Base-by-base conservation (phyloP, 2,888 invertebrate genomes). In the Criorhina ranunculi region DNA sequence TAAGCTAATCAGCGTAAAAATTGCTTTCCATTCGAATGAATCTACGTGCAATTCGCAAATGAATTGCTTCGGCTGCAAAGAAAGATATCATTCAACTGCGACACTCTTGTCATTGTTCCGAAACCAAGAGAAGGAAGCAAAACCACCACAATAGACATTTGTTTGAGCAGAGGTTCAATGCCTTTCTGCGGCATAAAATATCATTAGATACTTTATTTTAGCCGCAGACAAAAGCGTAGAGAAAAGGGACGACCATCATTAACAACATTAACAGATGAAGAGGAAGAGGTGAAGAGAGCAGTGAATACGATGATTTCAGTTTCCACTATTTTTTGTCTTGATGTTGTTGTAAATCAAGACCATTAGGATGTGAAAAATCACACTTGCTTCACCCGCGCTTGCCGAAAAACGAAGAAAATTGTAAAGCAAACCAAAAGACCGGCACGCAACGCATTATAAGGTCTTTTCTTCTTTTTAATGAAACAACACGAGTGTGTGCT, bases 21-120 rank as follows among this genome's bases (percentile, higher is more conserved):
- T 83, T 69, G 73, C 79, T 83, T 83, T 83, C 79, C 83, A 79
- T 62, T 83, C 64, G 67, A 79, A 64, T n/a, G 42, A 67, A 69
- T 57, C n/a, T 33, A 12, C 66, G 62, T 67, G 49, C 73, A 72
- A 51, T 66, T 72, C 66, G 62, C 53, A 55, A 78, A 78, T 55
- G 76, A 76, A 78, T 78, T 70, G 35, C 64, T 64, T 33, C 46
- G 53, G 17, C 57, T 37, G 40, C 37, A 35, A 9, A 6, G 44
- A 55, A 53, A 44, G 73, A 62, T 62, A 53, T 73, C 80, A 80
- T 76, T 72, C 82, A 82, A 72, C 70, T 76, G 51, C 64, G 72
- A 69, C 42, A 69, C 51, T 77, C 42, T 51, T 33, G 33, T 66
- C 40, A 46, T 62, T 60, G 66, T 72, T 66, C 59, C 60, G 42